phyloP scores from a whole-genome alignment of 2,888 invertebrate genomes.

The Eilema sororculum region DNA sequence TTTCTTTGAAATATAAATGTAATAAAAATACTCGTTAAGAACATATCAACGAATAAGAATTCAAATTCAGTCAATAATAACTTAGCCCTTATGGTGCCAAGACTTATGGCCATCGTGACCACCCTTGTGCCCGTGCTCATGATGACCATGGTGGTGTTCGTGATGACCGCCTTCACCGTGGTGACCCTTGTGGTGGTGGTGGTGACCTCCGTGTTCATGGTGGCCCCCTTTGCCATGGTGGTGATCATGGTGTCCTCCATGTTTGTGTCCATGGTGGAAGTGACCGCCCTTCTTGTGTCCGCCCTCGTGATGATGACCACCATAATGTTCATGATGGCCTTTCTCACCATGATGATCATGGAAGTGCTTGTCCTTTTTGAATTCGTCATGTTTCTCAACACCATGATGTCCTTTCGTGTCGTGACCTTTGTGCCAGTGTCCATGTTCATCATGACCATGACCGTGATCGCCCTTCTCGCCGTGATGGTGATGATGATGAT shows the following conservation, averaged over 20 bases:
- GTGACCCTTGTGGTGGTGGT: conserved; percentile 92
- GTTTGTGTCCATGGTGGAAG: conserved; percentile 92
- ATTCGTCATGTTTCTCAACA: conserved; percentile 93
- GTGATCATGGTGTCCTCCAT: conserved; percentile 91
- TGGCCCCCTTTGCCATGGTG: conserved; percentile 93
- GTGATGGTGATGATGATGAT: conserved; percentile 88
- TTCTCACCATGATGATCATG: conserved; percentile 93
- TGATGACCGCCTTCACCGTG: conserved; percentile 92
- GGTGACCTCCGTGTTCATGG: conserved; percentile 92
- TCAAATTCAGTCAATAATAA: conserved; percentile 43
- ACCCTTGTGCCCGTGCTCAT: conserved; percentile 92
- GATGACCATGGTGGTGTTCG: conserved; percentile 91
- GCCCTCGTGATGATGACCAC: conserved; percentile 91
- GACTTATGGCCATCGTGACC: conserved; percentile 93
- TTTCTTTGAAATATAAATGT: conserved; percentile 58
- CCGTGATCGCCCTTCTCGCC: conserved; percentile 89
- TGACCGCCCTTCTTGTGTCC: conserved; percentile 93
- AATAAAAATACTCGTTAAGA: conserved; percentile 64
- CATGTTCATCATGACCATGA: conserved; percentile 84
- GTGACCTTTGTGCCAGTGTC: conserved; percentile 93
- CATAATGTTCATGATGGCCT: conserved; percentile 92
- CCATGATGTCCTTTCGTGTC: conserved; percentile 94
- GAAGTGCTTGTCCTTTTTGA: conserved; percentile 94
- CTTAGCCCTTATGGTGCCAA: conserved; percentile 89
- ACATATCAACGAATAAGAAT: conserved; percentile 71